Evolutionary conservation across 2,113 vertebrate species (phyloP), one percentile per base, ranked within the genome.

Genomic region (Microcebus jonahi): DNA sequence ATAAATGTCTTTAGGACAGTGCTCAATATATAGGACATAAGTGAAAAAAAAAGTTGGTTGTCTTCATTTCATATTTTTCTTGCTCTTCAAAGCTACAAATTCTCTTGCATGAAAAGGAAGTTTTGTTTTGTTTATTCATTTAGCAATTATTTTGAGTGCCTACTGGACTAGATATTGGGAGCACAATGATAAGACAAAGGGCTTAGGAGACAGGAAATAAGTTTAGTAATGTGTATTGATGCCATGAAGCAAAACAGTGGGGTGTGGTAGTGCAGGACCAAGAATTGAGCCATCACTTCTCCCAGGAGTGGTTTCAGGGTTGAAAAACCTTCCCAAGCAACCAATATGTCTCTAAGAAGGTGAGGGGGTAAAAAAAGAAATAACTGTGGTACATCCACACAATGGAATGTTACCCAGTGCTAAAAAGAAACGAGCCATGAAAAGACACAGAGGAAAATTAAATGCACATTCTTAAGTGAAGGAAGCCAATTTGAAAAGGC

Each of bases 91-190:
- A 31, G 17, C 21, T 59, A 94, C n/a, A 39, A 57, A 10, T 91
- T 92, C 21, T 94, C 77, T 88, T 90, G 11, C 42, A 79, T 94
- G 67, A 95, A 95, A 80, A 88, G 42, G 8, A 93, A 75, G 29
- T 45, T 82, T 88, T 86, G 39, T 73, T 80, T 94, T 93, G 15
- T 76, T 61, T 70, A 36, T 93, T 89, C 45, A 53, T 50, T 75
- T 82, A 89, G 27, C 14, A 53, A 55, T 61, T 71, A 61, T 75
- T 75, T 94, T 53, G 57, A n/a, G 53, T 91, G 39, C 65, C 75
- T 88, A 39, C 42, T 65, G 25, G 42, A 50, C n/a, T 76, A 14
- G 39, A 61, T 76, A 36, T 15, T 48, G 10, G 34, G 42, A 27
- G 11, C 18, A 55, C 10, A 75, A 0, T 61, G 20, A 27, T 36